Base-by-base conservation (phyloP, 2,797 vertebrate genomes). In the Florisuga fusca region DNA sequence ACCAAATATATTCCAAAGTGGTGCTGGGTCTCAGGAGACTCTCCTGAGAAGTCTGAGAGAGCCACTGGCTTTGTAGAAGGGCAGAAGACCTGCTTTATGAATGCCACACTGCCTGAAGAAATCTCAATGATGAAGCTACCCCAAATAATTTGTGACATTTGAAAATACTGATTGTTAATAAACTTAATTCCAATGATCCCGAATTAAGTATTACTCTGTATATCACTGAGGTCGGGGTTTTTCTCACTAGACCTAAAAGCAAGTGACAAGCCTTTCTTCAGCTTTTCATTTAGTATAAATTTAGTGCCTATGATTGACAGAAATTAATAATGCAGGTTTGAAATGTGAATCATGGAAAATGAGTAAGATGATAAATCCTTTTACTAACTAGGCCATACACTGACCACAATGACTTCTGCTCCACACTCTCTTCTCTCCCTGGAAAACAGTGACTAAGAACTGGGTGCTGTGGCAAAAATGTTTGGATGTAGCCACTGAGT, bases 261-360 rank as follows among this genome's bases (percentile, higher is more conserved):
- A 78, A 57, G 25, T 25, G 43, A 51, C 26, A 92, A 62, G 43
- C 7, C 27, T 81, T 84, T 85, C 83, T 78, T 58, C 55, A 86
- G 62, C 51, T 86, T 64, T 86, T 90, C 27, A 46, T 83, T 83
- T 68, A 46, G 46, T 43, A 61, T 48, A 84, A 72, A 72, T 88
- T 43, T 68, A 69, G 23, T 68, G 34, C 23, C 22, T 68, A 16
- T 16, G 50, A 66, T 55, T 81, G 74, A 62, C 59, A 74, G 75
- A 89, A 92, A 89, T 92, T 75, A 81, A 51, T 75, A 84, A 58
- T 38, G 33, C 45, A 73, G 55, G 63, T 71, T 78, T 72, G 51
- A 84, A 94, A 86, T 61, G 81, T 43, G 74, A 91, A 78, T 89
- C 51, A 76, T 29, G 67, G 88, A 93, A 93, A 92, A 88, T 75